Percentiles rank a stretch among this genome's conserved stretches.
Conservation (phyloP, 2,888 invertebrate genomes). For the Maniola hyperantus region DNA sequence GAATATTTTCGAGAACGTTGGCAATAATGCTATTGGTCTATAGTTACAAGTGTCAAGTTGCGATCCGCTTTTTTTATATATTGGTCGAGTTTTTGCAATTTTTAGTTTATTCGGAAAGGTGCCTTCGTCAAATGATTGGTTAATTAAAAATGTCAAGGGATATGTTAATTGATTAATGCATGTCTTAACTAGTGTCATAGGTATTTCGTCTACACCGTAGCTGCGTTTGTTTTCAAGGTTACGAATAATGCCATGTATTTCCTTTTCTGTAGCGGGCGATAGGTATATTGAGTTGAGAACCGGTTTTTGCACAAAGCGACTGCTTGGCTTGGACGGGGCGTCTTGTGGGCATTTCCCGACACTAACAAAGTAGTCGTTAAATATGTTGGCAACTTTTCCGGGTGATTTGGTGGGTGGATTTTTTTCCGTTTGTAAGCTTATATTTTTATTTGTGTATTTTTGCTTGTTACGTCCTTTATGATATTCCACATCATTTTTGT, state of each 20-base stretch:
- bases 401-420: background rate
- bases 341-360: background rate
- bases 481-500: conserved; percentile 4
- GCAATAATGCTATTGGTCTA: too few relatives aligned
- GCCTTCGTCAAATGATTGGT: background rate
- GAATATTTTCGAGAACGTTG: too few relatives aligned
- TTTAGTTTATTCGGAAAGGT: conserved; percentile 9
- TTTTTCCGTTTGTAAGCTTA: background rate
- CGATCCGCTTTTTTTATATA: background rate
- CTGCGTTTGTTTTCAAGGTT: background rate
- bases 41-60: too few relatives aligned
- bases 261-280: background rate
- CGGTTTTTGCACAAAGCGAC: background rate
- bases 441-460: conserved; percentile 8
- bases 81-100: conserved; percentile 12
- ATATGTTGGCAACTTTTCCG: background rate
- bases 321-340: background rate
- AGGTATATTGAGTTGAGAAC: background rate
- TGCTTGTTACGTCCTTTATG: background rate
- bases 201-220: too few relatives aligned
- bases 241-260: background rate
- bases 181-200: too few relatives aligned
- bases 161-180: too few relatives aligned
- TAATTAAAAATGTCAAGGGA: too few relatives aligned
- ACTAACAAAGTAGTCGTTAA: background rate